phyloP scores from a whole-genome alignment of 1,140 invertebrate species.

The Drosophila tsacasi region DNA sequence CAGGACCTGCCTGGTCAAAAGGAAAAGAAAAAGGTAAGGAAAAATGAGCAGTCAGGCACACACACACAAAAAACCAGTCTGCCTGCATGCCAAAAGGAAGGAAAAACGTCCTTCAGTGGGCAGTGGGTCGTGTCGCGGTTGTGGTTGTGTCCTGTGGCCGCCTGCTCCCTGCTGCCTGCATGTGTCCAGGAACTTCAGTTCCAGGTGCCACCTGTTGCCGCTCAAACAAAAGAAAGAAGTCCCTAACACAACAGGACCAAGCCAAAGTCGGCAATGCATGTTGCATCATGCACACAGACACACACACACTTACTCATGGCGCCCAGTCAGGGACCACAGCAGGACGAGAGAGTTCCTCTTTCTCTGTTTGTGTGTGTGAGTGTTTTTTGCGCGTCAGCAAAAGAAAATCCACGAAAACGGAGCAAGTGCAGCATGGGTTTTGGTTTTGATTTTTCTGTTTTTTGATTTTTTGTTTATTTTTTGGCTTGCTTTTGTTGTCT shows the following conservation, averaged over 20 bases:
- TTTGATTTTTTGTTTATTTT: not conserved
- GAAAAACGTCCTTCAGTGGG: constrained; percentile 73
- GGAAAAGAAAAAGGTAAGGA: constrained; percentile 33
- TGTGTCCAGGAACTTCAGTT: constrained; percentile 53
- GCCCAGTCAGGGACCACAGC: not conserved
- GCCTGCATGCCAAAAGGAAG: constrained; percentile 60
- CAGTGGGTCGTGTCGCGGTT: constrained; percentile 14
- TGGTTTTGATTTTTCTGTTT: constrained; percentile 11
- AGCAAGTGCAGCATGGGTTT: constrained; percentile 19
- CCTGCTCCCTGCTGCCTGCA: constrained; percentile 25
- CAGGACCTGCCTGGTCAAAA: constrained; percentile 26
- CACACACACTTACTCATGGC: not conserved
- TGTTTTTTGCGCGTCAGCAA: constrained; percentile 9
- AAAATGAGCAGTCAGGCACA: constrained; percentile 17
- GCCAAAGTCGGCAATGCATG: constrained; percentile 27
- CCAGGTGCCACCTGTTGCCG: constrained; percentile 68
- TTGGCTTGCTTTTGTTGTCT: constrained; percentile 22
- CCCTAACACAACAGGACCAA: constrained; percentile 63
- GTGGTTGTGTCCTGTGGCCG: constrained; percentile 24
- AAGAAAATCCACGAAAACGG: constrained; percentile 40
- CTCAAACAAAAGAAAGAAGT: constrained; percentile 66
- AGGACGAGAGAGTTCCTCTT: not conserved
- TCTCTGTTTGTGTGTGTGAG: not conserved
- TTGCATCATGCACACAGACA: not conserved
- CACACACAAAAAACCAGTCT: constrained; percentile 21